phyloP scores from a whole-genome alignment of 2,113 vertebrate genomes.

The Scomber scombrus region DNA sequence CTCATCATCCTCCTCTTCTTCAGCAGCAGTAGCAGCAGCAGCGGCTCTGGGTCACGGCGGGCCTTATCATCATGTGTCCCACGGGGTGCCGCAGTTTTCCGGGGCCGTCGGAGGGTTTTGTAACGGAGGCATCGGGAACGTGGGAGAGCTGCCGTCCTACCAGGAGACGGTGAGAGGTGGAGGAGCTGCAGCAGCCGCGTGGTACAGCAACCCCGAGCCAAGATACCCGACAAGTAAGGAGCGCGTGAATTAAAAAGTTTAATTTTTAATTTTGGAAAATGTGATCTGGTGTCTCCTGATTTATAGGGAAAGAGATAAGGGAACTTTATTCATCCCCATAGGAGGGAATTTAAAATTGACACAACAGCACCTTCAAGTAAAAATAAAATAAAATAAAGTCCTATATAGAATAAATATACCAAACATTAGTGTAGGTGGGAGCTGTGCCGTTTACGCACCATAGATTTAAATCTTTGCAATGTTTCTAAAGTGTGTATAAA shows the following conservation, averaged over 20 bases:
- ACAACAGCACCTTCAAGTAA: too few relatives aligned
- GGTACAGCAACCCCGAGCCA: conserved; percentile 91
- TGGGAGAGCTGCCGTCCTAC: conserved; percentile 91
- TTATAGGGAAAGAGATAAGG: too few relatives aligned
- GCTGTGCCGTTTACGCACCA: background rate
- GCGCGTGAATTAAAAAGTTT: background rate
- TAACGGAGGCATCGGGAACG: conserved; percentile 88
- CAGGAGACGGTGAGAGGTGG: conserved; percentile 88
- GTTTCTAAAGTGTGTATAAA: background rate
- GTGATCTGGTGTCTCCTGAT: background rate
- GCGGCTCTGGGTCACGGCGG: conserved; percentile 77
- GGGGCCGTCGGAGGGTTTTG: conserved; percentile 90
- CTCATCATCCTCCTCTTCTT: conserved; percentile 57
- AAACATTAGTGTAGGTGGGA: too few relatives aligned
- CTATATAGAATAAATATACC: too few relatives aligned
- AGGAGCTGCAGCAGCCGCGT: conserved; percentile 82
- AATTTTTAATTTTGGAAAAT: background rate
- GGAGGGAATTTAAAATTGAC: too few relatives aligned
- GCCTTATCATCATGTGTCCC: conserved; percentile 86
- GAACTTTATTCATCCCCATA: too few relatives aligned
- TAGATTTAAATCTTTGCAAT: too few relatives aligned
- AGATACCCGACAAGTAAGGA: conserved; percentile 92
- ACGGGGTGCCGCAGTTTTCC: conserved; percentile 89
- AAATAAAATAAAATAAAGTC: too few relatives aligned
- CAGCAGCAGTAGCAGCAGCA: conserved; percentile 45